Base-by-base conservation (phyloP, 2,113 vertebrate species). In the Chlorocebus sabaeus region DNA sequence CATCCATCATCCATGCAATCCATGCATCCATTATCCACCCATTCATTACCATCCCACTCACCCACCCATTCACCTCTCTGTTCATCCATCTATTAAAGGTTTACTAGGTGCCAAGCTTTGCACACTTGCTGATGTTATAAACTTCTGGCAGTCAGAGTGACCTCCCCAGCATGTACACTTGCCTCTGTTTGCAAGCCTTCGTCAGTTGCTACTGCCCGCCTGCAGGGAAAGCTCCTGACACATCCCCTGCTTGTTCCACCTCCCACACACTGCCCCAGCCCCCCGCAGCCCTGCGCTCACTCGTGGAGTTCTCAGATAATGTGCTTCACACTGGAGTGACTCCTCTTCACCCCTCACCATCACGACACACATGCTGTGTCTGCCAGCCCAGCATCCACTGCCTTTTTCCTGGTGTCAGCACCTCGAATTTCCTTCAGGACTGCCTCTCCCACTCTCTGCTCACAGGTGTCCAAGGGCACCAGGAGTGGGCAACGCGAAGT, bases 301-400 rank as follows among this genome's bases (percentile, higher is more conserved):
- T 52, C 10, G 9, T 9, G 23, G 61, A 5, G 61, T 5, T 64
- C 61, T 30, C 4, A 0, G 61, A 64, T 6, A 12, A 64, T 30
- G 61, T 30, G 45, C 30, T 8, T 70, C 35, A 20, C 68, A 70
- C 20, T 38, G 38, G 61, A 30, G 61, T 5, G 27, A 64, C n/a
- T 18, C n/a, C 35, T 40, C 68, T n/a, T 50, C 12, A 50, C 48
- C 27, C 38, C 6, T 43, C 25, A 14, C 48, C 72, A 22, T 72
- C 85, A 20, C 7, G 0, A 2, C 8, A 1, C 13, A 5, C 48
- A 30, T 0, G 27, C 20, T 17, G 30, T 11, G 20, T 25, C 22
- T 0, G 0, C 73, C 38, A 75, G 12, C 2, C 40, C 12, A 25
- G 52, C n/a, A 8, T 35, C 40, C 2, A 0, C 3, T 30, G 8